Conservation (phyloP, 2,888 invertebrate genomes). For the Philereme transversata region DNA sequence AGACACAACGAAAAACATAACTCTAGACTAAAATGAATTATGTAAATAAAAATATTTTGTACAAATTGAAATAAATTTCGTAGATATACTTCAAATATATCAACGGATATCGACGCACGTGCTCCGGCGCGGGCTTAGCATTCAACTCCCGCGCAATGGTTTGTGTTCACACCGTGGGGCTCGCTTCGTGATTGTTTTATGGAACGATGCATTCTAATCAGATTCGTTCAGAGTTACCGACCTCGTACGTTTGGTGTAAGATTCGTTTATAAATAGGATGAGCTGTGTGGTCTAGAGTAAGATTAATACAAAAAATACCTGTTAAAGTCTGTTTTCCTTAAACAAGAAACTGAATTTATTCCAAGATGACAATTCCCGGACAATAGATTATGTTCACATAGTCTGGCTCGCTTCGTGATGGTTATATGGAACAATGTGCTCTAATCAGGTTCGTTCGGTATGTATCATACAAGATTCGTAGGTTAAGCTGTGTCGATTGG, state of each 20-base stretch:
- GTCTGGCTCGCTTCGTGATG: too few species aligned
- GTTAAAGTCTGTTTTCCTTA: too few species aligned
- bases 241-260: neutral
- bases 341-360: too few species aligned
- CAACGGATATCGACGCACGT: slow-evolving; percentile 68
- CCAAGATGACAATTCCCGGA: too few species aligned
- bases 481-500: neutral
- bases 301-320: too few species aligned
- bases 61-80: too few species aligned
- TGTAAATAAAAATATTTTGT: slow-evolving; percentile 64
- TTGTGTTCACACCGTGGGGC: slow-evolving; percentile 68
- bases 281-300: neutral
- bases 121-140: slow-evolving; percentile 66
- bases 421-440: too few species aligned
- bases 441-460: slow-evolving; percentile 11
- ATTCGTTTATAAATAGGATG: neutral
- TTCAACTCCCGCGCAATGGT: slow-evolving; percentile 67
- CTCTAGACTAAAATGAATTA: too few species aligned
- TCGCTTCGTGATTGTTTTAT: slow-evolving; percentile 71
- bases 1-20: too few species aligned
- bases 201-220: slow-evolving; percentile 47
- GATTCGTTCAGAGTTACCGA: slow-evolving; percentile 7
- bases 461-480: neutral
- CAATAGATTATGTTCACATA: too few species aligned
- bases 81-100: slow-evolving; percentile 61